Percentiles rank a stretch among this genome's conserved stretches.
Evolutionary conservation across 2,888 invertebrate species (phyloP).

Genomic region (Andrena chrysosceles): DNA sequence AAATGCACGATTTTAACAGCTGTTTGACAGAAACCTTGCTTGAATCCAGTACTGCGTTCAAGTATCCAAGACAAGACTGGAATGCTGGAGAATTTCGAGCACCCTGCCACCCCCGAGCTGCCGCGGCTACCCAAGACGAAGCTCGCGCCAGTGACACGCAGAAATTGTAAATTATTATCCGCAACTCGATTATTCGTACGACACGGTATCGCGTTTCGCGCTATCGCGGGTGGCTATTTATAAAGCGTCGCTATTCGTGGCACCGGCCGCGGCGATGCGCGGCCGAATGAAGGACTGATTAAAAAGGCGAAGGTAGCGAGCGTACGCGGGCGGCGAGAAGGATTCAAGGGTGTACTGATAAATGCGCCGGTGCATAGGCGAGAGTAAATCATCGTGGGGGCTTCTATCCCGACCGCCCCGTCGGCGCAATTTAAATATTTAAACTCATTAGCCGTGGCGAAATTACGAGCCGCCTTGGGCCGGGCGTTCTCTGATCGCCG

Average conservation of each 20-base stretch:
- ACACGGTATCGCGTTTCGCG: slow-evolving; percentile 43
- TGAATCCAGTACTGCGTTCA: too few relatives aligned
- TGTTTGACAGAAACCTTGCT: too few relatives aligned
- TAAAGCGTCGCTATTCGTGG: slow-evolving; percentile 43
- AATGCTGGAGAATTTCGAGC: not conserved
- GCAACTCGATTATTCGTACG: slow-evolving; percentile 32
- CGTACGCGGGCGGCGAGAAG: slow-evolving; percentile 16
- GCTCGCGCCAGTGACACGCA: not conserved
- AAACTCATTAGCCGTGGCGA: slow-evolving; percentile 47
- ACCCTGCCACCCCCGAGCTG: not conserved
- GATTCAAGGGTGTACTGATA: slow-evolving; percentile 53
- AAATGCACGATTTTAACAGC: too few relatives aligned
- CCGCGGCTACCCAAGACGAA: not conserved
- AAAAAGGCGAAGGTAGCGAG: slow-evolving; percentile 55
- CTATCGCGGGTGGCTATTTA: slow-evolving; percentile 51
- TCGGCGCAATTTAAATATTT: slow-evolving; percentile 55
- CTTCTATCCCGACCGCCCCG: slow-evolving; percentile 1
- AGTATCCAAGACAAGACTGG: not conserved
- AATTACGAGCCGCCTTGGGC: slow-evolving; percentile 38
- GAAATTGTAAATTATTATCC: slow-evolving; percentile 34
- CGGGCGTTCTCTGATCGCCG: slow-evolving; percentile 4
- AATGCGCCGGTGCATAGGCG: slow-evolving; percentile 46
- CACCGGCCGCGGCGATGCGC: slow-evolving; percentile 34
- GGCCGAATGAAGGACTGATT: slow-evolving; percentile 47
- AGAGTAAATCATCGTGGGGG: slow-evolving; percentile 55